Evolutionary conservation across 2,797 vertebrate species (phyloP).

Genomic region (Artibeus jamaicensis): DNA sequence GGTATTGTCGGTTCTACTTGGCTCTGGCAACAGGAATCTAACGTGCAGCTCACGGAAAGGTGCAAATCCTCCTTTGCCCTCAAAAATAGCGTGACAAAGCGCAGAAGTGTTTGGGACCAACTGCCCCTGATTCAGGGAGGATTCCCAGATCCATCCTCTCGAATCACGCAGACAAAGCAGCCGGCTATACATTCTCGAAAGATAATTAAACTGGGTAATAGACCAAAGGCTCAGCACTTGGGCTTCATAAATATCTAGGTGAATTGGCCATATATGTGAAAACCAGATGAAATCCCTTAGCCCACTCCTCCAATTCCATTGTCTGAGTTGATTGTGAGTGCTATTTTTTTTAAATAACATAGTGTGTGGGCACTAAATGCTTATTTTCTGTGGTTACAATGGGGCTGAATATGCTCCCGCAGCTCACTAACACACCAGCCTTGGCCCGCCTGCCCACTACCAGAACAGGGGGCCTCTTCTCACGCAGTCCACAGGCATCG

Average conservation of each 20-base stretch:
- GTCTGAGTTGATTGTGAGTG: neutral
- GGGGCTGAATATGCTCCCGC: neutral
- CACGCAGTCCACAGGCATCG: neutral
- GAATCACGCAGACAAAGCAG: neutral
- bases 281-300: neutral
- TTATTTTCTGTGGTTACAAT: neutral
- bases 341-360: neutral
- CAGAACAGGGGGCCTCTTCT: neutral
- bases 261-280: neutral
- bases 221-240: neutral
- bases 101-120: neutral
- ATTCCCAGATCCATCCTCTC: neutral
- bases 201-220: neutral
- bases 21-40: neutral
- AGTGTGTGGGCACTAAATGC: neutral
- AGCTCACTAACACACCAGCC: slow-evolving; percentile 38
- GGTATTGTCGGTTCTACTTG: neutral
- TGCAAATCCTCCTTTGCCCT: neutral
- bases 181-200: neutral
- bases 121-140: neutral
- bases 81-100: neutral
- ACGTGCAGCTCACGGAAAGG: neutral
- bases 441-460: neutral
- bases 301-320: neutral
- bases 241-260: neutral